Conservation (phyloP, 2,113 vertebrate genomes). For the Labeo catla region DNA sequence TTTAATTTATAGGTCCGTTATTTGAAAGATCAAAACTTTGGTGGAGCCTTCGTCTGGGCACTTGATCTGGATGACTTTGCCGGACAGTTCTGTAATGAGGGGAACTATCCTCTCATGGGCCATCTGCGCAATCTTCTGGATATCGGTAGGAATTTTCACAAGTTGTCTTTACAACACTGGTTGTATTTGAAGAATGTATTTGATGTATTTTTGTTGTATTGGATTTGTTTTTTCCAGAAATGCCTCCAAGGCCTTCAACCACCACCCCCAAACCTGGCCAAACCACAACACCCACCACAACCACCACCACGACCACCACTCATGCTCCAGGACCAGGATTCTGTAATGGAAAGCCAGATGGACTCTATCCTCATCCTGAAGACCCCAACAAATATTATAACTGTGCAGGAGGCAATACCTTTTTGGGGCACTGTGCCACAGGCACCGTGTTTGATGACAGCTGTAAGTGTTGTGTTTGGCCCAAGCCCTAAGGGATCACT, state of each 20-base stretch:
- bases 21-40: slow-evolving; percentile 79
- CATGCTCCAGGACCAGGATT: slow-evolving; percentile 69
- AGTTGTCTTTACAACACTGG: neutral
- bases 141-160: slow-evolving; percentile 61
- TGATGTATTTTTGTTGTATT: too few relatives aligned
- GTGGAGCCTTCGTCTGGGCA: slow-evolving; percentile 85
- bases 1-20: slow-evolving; percentile 72
- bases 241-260: slow-evolving; percentile 35
- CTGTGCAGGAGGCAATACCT: slow-evolving; percentile 66
- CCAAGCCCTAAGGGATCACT: slow-evolving; percentile 33
- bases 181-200: neutral
- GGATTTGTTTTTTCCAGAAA: neutral
- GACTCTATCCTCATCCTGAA: slow-evolving; percentile 67
- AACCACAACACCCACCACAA: slow-evolving; percentile 49
- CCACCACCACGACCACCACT: slow-evolving; percentile 60
- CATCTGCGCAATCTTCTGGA: slow-evolving; percentile 74
- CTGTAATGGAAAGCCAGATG: slow-evolving; percentile 76
- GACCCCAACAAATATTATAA: slow-evolving; percentile 66
- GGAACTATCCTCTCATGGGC: slow-evolving; percentile 74
- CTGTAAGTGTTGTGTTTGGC: slow-evolving; percentile 77
- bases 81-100: slow-evolving; percentile 79
- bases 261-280: slow-evolving; percentile 1
- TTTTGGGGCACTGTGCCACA: neutral
- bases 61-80: slow-evolving; percentile 85
- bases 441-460: slow-evolving; percentile 67